A percentile compares a stretch with the other conserved stretches of the same genome.
phyloP scores from a whole-genome alignment of 1,140 invertebrate genomes.

The Diplogasteroides magnus region DNA sequence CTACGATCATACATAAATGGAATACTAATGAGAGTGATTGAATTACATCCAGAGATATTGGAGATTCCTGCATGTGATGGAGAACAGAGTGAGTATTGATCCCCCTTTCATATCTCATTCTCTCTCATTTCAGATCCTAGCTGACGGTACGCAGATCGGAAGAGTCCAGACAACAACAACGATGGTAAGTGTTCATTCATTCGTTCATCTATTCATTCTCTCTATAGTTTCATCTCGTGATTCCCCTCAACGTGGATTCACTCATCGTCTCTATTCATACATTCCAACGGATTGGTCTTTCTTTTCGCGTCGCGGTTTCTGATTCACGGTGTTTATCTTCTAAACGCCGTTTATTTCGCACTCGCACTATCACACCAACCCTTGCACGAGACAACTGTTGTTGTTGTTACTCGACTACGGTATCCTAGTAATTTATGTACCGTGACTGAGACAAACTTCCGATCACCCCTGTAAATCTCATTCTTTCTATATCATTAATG shows the following conservation, averaged over 20 bases:
- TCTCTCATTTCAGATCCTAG: not conserved
- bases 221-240: too few relatives aligned
- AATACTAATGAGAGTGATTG: constrained; percentile 39
- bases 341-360: not conserved
- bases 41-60: constrained; percentile 38
- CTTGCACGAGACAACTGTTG: not conserved
- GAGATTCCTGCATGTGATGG: constrained; percentile 30
- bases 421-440: not conserved
- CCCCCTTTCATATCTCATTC: too few relatives aligned
- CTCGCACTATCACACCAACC: not conserved
- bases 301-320: not conserved
- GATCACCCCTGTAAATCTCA: too few relatives aligned
- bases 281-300: not conserved
- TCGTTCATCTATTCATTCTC: not conserved
- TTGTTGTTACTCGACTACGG: not conserved
- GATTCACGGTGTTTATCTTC: too few relatives aligned
- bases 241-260: too few relatives aligned
- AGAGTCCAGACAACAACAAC: not conserved
- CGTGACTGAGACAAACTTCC: too few relatives aligned
- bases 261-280: not conserved
- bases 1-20: constrained; percentile 40
- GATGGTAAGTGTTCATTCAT: not conserved
- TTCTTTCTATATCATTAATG: too few relatives aligned
- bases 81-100: too few relatives aligned
- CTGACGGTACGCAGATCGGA: not conserved